These are phyloP conservation scores for Psammodynastes pulverulentus DNA, from an alignment of 2,113 vertebrate genomes.

Conservation along the genomic window DNA sequence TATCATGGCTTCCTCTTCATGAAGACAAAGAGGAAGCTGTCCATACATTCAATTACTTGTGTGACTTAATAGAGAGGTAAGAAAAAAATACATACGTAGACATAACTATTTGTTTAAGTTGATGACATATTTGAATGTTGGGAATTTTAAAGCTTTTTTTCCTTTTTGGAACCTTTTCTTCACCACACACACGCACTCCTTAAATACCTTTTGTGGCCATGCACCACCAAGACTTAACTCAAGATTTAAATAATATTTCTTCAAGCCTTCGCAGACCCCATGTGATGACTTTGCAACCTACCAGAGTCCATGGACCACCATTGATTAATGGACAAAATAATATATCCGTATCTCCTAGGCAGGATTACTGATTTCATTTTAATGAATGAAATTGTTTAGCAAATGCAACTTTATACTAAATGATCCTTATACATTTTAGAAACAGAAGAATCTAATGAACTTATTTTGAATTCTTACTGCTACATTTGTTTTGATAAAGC, in stretches of 20 bases:
- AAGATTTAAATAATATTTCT: background rate
- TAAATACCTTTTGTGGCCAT: background rate
- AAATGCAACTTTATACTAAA: background rate
- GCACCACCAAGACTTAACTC: background rate
- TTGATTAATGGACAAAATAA: background rate
- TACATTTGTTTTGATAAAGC: background rate
- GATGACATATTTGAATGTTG: background rate
- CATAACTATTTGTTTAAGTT: background rate
- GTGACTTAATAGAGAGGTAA: constrained; percentile 96
- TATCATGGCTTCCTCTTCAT: constrained; percentile 93
- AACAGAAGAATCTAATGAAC: background rate
- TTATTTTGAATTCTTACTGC: background rate
- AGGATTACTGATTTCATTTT: background rate
- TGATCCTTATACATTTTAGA: background rate
- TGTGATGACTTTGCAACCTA: background rate
- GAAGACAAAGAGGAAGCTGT: constrained; percentile 98
- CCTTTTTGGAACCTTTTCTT: background rate
- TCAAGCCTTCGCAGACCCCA: background rate
- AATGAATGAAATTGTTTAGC: background rate
- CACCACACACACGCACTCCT: background rate
- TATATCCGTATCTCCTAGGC: background rate
- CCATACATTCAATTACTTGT: constrained; percentile 93
- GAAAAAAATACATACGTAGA: background rate
- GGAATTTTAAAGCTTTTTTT: background rate
- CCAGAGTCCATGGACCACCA: background rate